Evolutionary conservation across 2,888 invertebrate species (phyloP), one percentile per base, ranked within the genome.

Genomic region (Scaeva pyrastri): DNA sequence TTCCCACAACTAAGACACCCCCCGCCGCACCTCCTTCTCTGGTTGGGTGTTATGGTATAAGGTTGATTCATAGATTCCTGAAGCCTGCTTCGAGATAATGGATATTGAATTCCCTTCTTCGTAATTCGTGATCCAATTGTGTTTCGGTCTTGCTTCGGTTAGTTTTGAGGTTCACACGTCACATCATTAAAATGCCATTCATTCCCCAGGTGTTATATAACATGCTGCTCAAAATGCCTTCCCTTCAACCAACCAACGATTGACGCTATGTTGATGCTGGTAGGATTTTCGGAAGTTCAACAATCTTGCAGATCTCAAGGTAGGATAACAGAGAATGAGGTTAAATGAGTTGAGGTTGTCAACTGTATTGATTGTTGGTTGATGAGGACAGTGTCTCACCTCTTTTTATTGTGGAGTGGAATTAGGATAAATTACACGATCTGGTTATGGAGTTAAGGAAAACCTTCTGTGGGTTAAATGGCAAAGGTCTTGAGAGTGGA

Each of bases 131-230:
- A 86, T 86, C 81, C 60, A 86, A 58, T 82, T 85, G 56, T 41
- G 31, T 60, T 64, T 68, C 48, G 41, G 19, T 60, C 43, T 77
- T 77, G 26, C 31, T 43, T 55, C 23, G 31, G 3, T 36, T 45
- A 8, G 36, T 43, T 26, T 64, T 50, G 56, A 52, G 58, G 50
- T 70, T 72, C 84, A 72, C 75, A 70, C 80, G 76, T 81, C 80
- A 80, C 72, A 52, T 80, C 86, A 86, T 86, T 86, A 86, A 86
- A 86, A 86, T 86, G 77, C 86, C 86, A 81, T 77, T 86, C 81
- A 86, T 86, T 86, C 81, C 23, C 48, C 86, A 86, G 70, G 58
- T 86, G 86, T 86, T 86, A 86, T 77, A 74, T 77, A 86, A 81
- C 56, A 39, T 23, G 14, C 39, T 45, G 16, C 23, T 39, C 50